Evolutionary conservation across 1,140 invertebrate genomes (phyloP), one percentile per base, ranked within the genome.

Genomic region (Lethrus apterus): DNA sequence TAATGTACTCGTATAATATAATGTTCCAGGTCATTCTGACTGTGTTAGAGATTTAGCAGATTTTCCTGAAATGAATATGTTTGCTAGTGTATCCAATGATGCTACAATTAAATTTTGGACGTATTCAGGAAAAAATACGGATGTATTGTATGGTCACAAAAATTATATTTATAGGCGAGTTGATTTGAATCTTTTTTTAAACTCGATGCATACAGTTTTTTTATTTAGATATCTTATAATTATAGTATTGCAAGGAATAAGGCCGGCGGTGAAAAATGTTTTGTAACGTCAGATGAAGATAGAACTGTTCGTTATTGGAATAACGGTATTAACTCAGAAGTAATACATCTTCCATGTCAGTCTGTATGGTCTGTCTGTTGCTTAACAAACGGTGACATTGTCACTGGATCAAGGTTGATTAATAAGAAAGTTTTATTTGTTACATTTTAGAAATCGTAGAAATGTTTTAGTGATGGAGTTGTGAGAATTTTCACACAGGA

Each of bases 41-140:
- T 94, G 91, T 72, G 89, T 98, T 0, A 70, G 94, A 63, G 83
- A 77, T 30, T 58, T 97, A 29, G 73, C 78, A 2, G 72, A 81
- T 1, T 63, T 93, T 2, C 77, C 74, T 38, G 69, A 76, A 15
- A 62, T 94, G 10, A 56, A 68, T 24, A 64, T 72, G 43, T 84
- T 87, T 65, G 46, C 84, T 5, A 93, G 90, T 21, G 91, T 88
- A 61, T 80, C 88, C 14, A 98, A 98, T 70, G 94, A 98, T 75
- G 83, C 84, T 0, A 77, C 83, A 2, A 73, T 97, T 10, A 78
- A 83, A 56, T 71, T 82, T 21, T 97, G 93, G 93, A 79, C 80
- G 20, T 74, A 75, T 33, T 74, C 75, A 45, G 90, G 91, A 44
- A 79, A 84, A 56, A 89, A 86, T 65, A 59, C 93, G 2, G 74